Conservation (phyloP, 1,140 invertebrate species). For the Lucilia sericata region DNA sequence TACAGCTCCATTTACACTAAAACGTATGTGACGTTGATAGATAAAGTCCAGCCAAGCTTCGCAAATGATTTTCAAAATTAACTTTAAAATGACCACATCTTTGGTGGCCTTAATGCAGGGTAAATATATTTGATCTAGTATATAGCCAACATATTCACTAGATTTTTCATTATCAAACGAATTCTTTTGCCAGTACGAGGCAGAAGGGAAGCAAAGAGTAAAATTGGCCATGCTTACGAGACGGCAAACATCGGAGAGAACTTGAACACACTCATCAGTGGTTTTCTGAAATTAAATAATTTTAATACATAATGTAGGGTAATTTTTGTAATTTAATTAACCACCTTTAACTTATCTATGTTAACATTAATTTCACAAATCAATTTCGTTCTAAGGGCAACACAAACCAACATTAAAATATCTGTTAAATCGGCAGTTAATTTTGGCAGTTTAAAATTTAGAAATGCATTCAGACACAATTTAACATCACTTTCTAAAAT, state of each 20-base stretch:
- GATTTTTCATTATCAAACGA: constrained; percentile 60
- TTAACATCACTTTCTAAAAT: constrained; percentile 74
- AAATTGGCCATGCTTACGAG: constrained; percentile 80
- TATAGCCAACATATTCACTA: constrained; percentile 63
- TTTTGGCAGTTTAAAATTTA: constrained; percentile 73
- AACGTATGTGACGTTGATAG: constrained; percentile 82
- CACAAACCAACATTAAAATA: constrained; percentile 74
- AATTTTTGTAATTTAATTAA: not conserved
- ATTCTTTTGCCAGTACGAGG: constrained; percentile 72
- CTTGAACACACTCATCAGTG: constrained; percentile 76
- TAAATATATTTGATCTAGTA: constrained; percentile 76
- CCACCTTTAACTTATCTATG: constrained; percentile 78
- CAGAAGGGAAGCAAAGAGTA: constrained; percentile 80
- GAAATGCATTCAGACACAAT: constrained; percentile 75
- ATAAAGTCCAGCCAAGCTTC: constrained; percentile 88
- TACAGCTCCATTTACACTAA: constrained; percentile 70
- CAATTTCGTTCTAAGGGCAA: constrained; percentile 81
- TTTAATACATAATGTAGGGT: not conserved
- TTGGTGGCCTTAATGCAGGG: constrained; percentile 80
- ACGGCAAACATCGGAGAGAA: constrained; percentile 77
- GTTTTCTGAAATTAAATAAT: constrained; percentile 71
- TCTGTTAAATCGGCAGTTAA: constrained; percentile 68
- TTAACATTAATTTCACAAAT: constrained; percentile 81
- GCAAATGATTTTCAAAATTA: constrained; percentile 83
- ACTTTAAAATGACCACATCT: constrained; percentile 78